A percentile compares a stretch with the other conserved stretches of the same genome.
These are phyloP conservation scores for Amblyjoppa fuscipennis DNA, from an alignment of 2,888 invertebrate genomes.

Conservation along the genomic window DNA sequence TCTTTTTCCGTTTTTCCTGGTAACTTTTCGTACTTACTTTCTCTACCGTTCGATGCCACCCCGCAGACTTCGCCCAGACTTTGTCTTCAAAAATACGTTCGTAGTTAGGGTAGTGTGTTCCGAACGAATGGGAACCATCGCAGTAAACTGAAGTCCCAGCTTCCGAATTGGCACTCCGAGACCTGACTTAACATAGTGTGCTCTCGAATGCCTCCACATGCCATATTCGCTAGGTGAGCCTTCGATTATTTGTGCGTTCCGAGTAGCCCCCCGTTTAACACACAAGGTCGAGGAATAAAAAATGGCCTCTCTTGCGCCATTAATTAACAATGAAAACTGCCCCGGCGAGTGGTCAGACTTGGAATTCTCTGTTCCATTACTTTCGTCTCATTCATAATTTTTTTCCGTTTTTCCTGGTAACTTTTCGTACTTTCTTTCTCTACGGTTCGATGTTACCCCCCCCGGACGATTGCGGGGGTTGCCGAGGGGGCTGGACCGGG, in stretches of 20 bases:
- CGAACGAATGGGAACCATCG: too few relatives aligned
- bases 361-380: constrained; percentile 54
- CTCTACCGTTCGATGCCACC: constrained; percentile 41
- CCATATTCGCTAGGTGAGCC: too few relatives aligned
- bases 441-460: constrained; percentile 38
- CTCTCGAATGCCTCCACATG: too few relatives aligned
- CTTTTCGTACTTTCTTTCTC: constrained; percentile 52
- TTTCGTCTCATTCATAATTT: constrained; percentile 32
- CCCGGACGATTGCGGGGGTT: constrained; percentile 53
- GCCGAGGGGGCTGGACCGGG: constrained; percentile 64
- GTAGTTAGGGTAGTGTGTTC: too few relatives aligned
- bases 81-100: too few relatives aligned
- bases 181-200: too few relatives aligned
- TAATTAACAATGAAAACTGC: constrained; percentile 81
- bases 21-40: constrained; percentile 46
- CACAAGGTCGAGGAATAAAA: constrained; percentile 73
- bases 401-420: constrained; percentile 21
- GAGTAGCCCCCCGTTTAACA: too few relatives aligned
- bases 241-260: too few relatives aligned
- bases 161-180: too few relatives aligned
- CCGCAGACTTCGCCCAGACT: constrained; percentile 11
- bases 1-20: constrained; percentile 23
- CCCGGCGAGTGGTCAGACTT: constrained; percentile 71
- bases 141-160: too few relatives aligned
- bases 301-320: constrained; percentile 82